phyloP scores from a whole-genome alignment of 37 sponge, comb jelly and placozoan species.

The Axinella damicornis region DNA sequence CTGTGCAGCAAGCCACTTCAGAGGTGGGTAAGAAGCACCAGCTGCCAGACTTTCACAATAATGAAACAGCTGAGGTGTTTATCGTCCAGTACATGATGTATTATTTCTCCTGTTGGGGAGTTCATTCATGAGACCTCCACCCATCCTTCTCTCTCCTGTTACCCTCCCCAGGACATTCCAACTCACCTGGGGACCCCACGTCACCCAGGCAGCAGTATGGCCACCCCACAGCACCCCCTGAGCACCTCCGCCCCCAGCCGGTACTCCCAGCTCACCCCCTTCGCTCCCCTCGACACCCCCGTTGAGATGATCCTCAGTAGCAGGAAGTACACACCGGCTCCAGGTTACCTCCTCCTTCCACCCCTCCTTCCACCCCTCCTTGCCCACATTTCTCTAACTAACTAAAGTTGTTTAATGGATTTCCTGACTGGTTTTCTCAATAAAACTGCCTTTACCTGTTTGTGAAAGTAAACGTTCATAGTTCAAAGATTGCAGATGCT shows the following conservation, averaged over 20 bases:
- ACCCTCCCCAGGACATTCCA: constrained; percentile 41
- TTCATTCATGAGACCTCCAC: no score
- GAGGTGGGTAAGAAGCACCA: no score
- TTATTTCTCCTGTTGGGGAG: neutral
- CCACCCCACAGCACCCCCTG: constrained; percentile 22
- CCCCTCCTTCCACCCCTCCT: no score
- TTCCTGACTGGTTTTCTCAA: no score
- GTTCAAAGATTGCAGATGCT: no score
- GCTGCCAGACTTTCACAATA: no score
- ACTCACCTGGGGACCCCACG: constrained; percentile 33
- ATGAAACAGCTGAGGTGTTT: no score
- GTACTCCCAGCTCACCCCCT: constrained; percentile 26
- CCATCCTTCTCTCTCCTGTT: neutral
- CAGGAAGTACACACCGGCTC: neutral
- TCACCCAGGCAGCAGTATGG: neutral
- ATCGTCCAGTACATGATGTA: neutral
- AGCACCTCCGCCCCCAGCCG: constrained; percentile 52
- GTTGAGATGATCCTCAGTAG: constrained; percentile 48
- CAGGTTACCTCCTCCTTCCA: no score
- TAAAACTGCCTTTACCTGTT: no score
- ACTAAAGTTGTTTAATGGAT: no score
- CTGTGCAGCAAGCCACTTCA: constrained; percentile 21
- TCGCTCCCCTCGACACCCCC: constrained; percentile 28
- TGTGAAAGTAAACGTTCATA: no score
- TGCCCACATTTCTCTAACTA: no score